A percentile compares a stretch with the other conserved stretches of the same genome.
Evolutionary conservation across 2,113 vertebrate genomes (phyloP).

Genomic region (Periophthalmodon schlosseri): DNA sequence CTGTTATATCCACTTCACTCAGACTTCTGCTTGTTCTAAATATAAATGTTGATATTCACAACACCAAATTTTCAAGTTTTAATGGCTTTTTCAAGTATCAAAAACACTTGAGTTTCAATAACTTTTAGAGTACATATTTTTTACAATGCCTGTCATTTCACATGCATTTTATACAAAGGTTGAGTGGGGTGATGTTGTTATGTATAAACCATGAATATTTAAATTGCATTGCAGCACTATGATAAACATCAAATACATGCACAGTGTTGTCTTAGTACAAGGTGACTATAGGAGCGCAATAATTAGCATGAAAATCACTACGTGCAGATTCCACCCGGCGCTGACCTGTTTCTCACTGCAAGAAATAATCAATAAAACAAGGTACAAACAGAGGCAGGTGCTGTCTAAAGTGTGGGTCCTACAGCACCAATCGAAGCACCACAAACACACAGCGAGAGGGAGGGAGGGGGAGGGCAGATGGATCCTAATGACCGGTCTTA

Average conservation of each 20-base stretch:
- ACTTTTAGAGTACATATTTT: neutral
- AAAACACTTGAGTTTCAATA: constrained; percentile 1
- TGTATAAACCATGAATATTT: neutral
- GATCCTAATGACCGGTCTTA: constrained; percentile 7
- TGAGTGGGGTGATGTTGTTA: neutral
- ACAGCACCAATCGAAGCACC: neutral
- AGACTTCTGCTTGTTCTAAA: constrained; percentile 3
- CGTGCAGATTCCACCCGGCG: constrained; percentile 10
- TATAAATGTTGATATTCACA: neutral
- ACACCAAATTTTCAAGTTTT: neutral
- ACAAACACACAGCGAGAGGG: neutral
- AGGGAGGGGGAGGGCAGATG: neutral
- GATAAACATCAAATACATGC: neutral
- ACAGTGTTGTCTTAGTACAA: neutral
- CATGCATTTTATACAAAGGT: neutral
- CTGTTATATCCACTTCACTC: neutral
- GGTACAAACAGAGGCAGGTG: constrained; percentile 19
- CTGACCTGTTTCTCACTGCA: constrained; percentile 18
- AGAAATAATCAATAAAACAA: constrained; percentile 22
- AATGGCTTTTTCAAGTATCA: neutral
- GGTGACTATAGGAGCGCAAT: constrained; percentile 21
- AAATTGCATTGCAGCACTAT: constrained; percentile 6
- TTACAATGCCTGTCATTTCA: neutral
- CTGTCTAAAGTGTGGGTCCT: neutral
- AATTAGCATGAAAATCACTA: constrained; percentile 33